These are phyloP conservation scores for Julus scandinavius DNA, from an alignment of 2,888 invertebrate species.

Conservation along the genomic window DNA sequence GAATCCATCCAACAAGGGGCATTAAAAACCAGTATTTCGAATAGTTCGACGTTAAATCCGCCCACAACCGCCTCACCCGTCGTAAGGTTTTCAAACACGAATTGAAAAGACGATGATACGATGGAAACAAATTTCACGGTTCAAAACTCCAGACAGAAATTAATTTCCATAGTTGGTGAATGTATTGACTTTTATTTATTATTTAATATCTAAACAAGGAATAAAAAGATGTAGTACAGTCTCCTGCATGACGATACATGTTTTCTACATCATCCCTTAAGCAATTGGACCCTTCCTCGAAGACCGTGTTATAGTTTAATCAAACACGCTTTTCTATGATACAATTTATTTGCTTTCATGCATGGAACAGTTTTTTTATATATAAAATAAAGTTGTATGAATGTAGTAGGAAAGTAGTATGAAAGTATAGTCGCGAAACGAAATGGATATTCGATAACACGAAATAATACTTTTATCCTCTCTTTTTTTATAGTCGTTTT, in stretches of 20 bases:
- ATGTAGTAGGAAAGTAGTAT: background rate
- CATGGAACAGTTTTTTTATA: constrained; percentile 7
- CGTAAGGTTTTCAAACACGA: background rate
- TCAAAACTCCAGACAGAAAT: background rate
- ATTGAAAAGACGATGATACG: background rate
- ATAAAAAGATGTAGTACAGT: background rate
- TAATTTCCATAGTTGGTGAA: background rate
- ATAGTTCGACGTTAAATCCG: background rate
- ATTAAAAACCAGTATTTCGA: background rate
- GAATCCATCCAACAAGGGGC: too few relatives aligned
- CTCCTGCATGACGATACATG: background rate
- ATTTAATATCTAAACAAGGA: constrained; percentile 28
- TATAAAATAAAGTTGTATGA: background rate
- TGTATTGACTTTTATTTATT: constrained; percentile 29
- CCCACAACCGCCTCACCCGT: background rate
- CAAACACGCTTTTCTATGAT: constrained; percentile 26
- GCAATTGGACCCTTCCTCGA: background rate
- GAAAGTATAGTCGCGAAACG: background rate
- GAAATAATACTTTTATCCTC: constrained; percentile 24
- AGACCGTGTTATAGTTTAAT: background rate
- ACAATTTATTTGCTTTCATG: constrained; percentile 37
- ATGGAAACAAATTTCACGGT: constrained; percentile 26
- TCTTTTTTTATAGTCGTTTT: background rate
- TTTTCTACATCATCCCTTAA: background rate
- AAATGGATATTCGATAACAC: constrained; percentile 28